Evolutionary conservation across 2,113 vertebrate genomes (phyloP), one percentile per base, ranked within the genome.

Genomic region (Caranx ignobilis): DNA sequence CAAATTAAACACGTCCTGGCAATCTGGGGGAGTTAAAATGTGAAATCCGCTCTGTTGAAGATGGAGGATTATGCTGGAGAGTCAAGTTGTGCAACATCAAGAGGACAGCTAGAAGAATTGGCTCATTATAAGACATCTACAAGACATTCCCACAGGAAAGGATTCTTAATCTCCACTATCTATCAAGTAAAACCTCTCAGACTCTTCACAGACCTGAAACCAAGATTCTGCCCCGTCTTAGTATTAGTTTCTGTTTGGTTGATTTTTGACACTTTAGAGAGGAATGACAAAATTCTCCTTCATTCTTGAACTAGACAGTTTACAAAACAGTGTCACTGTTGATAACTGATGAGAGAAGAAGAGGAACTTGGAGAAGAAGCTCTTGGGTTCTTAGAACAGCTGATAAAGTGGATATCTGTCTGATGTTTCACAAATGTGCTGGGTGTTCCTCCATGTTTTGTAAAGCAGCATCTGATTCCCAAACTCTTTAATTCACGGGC

Each of bases 301-400:
- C 12, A 6, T 15, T 43, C 47, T 26, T 54, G 47, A 31, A 31
- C 32, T 26, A 65, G 65, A 55, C 6, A 35, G 15, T 5, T 63
- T 13, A 63, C n/a, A 13, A 31, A 63, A 54, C 11, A 41, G 32
- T 43, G 35, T 62, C n/a, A 19, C n/a, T 45, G 9, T 37, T 54
- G 32, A 60, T 62, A 74, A 63, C 45, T 12, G 60, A 54, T 41
- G 34, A 54, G 47, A 63, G 43, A 74, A 43, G 71, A 73, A 62
- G 32, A 63, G n/a, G 71, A 74, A 62, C 52, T 13, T 2, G 12
- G 37, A 43, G 26, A 12, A 37, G 6, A 21, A 19, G 21, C 19
- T 41, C 32, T 54, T 21, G 48, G 60, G 19, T 39, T 50, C 31
- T 47, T 59, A 26, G 45, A 72, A 39, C 2, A n/a, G 54, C 41